Percentiles rank a stretch among this genome's conserved stretches.
Conservation (phyloP, 2,797 vertebrate genomes). For the Podarcis siculus region DNA sequence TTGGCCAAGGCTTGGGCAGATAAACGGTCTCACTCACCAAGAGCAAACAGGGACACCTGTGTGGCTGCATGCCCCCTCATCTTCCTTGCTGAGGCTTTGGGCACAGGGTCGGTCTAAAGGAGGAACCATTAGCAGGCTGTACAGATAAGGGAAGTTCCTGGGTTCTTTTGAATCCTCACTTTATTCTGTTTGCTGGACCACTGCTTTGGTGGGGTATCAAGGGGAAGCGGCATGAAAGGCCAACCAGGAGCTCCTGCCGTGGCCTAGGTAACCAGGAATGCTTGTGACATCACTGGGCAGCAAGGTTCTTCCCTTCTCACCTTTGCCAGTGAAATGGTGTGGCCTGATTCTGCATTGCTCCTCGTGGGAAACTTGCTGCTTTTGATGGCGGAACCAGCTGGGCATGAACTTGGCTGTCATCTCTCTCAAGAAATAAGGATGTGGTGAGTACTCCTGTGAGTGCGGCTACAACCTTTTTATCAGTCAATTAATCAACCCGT, state of each 20-base stretch:
- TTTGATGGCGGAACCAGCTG: background rate
- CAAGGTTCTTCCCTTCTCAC: background rate
- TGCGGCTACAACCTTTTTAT: background rate
- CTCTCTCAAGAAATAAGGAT: background rate
- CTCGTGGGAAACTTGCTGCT: background rate
- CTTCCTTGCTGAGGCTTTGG: background rate
- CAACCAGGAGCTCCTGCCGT: background rate
- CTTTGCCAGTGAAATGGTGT: background rate
- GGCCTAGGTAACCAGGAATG: conserved; percentile 8
- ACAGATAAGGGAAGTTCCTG: background rate
- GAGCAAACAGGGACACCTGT: conserved; percentile 33
- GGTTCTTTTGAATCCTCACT: background rate
- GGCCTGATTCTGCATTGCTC: background rate
- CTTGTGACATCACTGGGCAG: conserved; percentile 32
- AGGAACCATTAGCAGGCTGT: background rate
- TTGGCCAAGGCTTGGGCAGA: background rate
- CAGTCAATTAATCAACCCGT: background rate
- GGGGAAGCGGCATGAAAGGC: background rate
- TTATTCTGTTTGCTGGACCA: background rate
- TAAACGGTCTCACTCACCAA: conserved; percentile 55
- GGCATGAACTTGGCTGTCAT: background rate
- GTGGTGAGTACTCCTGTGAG: background rate
- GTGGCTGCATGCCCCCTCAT: background rate
- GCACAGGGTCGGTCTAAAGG: background rate
- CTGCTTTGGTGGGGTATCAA: background rate